Evolutionary conservation across 2,113 vertebrate genomes (phyloP), one percentile per base, ranked within the genome.

Genomic region (Takifugu bimaculatus): DNA sequence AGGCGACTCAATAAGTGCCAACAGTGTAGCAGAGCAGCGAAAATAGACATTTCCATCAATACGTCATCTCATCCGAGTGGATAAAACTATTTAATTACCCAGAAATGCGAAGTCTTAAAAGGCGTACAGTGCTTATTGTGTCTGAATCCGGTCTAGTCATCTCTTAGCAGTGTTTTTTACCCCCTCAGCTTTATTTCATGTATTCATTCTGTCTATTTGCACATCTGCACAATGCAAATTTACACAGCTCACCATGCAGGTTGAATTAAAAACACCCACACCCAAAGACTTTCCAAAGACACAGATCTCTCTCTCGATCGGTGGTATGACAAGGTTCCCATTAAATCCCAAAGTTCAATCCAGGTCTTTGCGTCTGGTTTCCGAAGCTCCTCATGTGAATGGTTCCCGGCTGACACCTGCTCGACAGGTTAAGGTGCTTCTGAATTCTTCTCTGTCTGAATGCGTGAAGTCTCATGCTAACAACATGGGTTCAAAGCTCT

Each of bases 351-450:
- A 45, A 45, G 44, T 13, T 1, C 4, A 12, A 9, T 45, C 4
- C 13, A 15, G 44, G 12, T 13, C 43, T 45, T 45, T 45, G 44
- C 4, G 44, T 14, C 44, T 20, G 4, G 44, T 13, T 62, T 4
- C 20, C 29, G 2, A 63, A 6, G 3, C 42, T 29, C 39, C n/a
- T 43, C 7, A 12, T 6, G 26, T 50, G 13, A 58, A 20, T 28
- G 2, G 52, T 49, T 26, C 13, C 14, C 12, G 1, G 4, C 13
- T 7, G 25, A 0, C 4, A 68, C 64, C 62, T 12, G 65, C 39
- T 64, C 43, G 60, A 65, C 72, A 56, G 64, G 75, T 79, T 71
- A 4, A 66, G 50, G 74, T 5, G 57, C 63, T 68, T 72, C 13
- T 29, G 48, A 57, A 49, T 44, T 49, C 6, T 29, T 79, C 48